Base-by-base conservation (phyloP, 2,797 vertebrate species). In the Mus caroli region DNA sequence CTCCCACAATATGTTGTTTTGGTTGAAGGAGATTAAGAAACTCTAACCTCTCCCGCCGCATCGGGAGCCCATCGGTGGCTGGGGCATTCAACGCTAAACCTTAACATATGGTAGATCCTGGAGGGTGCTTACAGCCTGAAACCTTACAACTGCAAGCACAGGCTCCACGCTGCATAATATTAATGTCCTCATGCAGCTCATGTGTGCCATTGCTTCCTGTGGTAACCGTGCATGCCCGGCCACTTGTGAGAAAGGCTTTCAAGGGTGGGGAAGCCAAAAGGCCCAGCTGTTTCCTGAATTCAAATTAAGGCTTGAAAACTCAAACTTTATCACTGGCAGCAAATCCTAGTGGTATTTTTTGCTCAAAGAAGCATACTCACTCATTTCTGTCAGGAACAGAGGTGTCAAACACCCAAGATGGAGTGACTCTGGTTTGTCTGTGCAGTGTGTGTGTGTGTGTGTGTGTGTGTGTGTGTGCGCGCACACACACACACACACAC, bases 211-310 rank as follows among this genome's bases (percentile, higher is more conserved):
- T 12, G 22, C 76, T 88, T 34, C 28, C 37, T 85, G 3, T 69
- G 62, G n/a, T 34, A 73, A 60, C 17, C 28, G 19, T 3, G 13
- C 6, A 0, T 1, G 28, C 13, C 7, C 6, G 46, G 86, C 54
- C 64, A 5, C 52, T 94, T 43, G 69, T 56, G 92, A 86, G 87
- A 84, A 50, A 75, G 37, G 58, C 87, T 94, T 67, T 40, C 10
- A 46, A 67, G 52, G 56, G 31, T 77, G 52, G 34, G 69, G 67
- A 95, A 40, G 43, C 26, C 31, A 7, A 5, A 64, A 67, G 52
- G 58, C 67, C 87, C 80, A 24, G 1, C 17, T 43, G 60, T 76
- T 60, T 78, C 85, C 69, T 86, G 91, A 97, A 90, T 94, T 92
- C 93, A 62, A 24, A 85, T 34, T 50, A 82, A 64, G 67, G 60